Percentiles rank a stretch among this genome's conserved stretches.
These are phyloP conservation scores for Drosophila macrothrix DNA, from an alignment of 2,888 invertebrate species.

Conservation along the genomic window DNA sequence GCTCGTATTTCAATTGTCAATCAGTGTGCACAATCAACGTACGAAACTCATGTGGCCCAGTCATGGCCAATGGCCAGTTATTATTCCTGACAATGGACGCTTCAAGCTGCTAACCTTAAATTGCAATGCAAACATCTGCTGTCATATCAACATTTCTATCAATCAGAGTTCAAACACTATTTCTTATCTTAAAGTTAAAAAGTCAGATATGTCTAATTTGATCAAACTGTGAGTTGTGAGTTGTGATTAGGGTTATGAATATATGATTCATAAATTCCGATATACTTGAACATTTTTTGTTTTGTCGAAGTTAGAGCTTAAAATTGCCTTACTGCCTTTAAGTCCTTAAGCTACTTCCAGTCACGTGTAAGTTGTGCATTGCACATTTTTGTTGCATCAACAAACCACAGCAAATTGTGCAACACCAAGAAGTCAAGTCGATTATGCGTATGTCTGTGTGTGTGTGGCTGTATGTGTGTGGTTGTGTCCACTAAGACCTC, in stretches of 20 bases:
- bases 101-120: background rate
- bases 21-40: constrained; percentile 49
- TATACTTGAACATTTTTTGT: background rate
- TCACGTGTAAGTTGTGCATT: constrained; percentile 34
- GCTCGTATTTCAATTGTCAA: constrained; percentile 64
- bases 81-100: constrained; percentile 3
- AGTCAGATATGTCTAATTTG: background rate
- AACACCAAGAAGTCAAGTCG: constrained; percentile 6
- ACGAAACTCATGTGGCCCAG: constrained; percentile 17
- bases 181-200: background rate
- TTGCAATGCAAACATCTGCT: constrained; percentile 12
- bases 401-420: constrained; percentile 38
- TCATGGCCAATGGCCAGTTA: constrained; percentile 16
- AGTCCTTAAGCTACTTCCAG: constrained; percentile 26
- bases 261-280: background rate
- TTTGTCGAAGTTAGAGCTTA: background rate
- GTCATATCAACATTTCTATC: constrained; percentile 6
- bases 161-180: background rate
- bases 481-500: background rate
- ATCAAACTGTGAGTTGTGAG: constrained; percentile 12
- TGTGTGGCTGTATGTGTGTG: background rate
- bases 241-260: background rate
- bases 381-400: constrained; percentile 16
- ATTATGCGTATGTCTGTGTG: background rate
- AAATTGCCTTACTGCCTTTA: constrained; percentile 4